A percentile compares a stretch with the other conserved stretches of the same genome.
Conservation (phyloP, 2,888 invertebrate species). For the Nyleta sp. region DNA sequence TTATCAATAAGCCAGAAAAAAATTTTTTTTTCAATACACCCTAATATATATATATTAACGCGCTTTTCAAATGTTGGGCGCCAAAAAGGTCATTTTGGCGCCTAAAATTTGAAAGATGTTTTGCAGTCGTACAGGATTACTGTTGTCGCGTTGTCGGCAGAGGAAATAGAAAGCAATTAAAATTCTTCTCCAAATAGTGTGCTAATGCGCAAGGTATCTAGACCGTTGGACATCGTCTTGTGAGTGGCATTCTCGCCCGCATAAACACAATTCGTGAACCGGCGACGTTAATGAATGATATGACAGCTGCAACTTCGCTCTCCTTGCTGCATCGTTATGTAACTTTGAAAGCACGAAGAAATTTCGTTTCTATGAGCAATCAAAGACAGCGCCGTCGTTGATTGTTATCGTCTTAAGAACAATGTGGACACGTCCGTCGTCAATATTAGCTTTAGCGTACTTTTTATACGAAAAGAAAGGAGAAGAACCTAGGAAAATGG, state of each 20-base stretch:
- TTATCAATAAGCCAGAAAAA: too few relatives aligned
- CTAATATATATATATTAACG: too few relatives aligned
- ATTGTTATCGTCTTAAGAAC: too few relatives aligned
- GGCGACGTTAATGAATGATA: slow-evolving; percentile 61
- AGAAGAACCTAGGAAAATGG: too few relatives aligned
- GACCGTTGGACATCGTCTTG: slow-evolving; percentile 45
- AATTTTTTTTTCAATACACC: too few relatives aligned
- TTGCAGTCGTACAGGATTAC: neutral
- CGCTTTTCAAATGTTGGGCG: too few relatives aligned
- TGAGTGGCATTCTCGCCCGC: slow-evolving; percentile 52
- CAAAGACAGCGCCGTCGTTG: neutral
- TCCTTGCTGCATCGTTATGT: slow-evolving; percentile 56
- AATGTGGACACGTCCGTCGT: too few relatives aligned
- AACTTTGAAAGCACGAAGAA: slow-evolving; percentile 46
- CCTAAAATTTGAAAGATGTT: too few relatives aligned
- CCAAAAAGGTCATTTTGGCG: too few relatives aligned
- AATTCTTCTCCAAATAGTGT: slow-evolving; percentile 54
- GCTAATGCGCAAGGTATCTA: slow-evolving; percentile 48
- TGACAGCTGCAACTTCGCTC: slow-evolving; percentile 61
- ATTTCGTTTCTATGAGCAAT: slow-evolving; percentile 28
- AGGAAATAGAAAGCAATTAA: slow-evolving; percentile 53
- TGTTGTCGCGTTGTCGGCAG: neutral
- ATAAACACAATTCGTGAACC: slow-evolving; percentile 59
- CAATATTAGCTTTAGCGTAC: too few relatives aligned
- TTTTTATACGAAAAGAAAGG: too few relatives aligned